These are phyloP conservation scores for Zaprionus kolodkinae DNA, from an alignment of 1,140 invertebrate genomes.

Conservation along the genomic window DNA sequence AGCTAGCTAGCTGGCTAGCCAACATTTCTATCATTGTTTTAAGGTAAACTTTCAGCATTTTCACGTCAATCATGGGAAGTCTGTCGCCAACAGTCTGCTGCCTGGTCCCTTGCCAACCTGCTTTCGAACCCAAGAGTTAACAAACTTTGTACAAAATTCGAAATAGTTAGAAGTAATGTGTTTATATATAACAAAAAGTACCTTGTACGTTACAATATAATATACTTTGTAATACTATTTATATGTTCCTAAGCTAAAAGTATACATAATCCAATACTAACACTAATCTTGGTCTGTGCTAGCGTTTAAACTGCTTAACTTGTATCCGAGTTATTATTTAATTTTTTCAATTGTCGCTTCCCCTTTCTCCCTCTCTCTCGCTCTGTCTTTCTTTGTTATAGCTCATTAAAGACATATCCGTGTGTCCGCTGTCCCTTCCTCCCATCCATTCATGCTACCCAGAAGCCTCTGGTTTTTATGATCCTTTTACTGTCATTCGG, in stretches of 20 bases:
- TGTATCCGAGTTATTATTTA: conserved; percentile 3
- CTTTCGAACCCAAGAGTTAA: conserved; percentile 2
- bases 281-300: conserved; percentile 50
- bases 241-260: neutral
- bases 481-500: conserved; percentile 56
- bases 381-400: neutral
- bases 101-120: neutral
- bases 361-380: neutral
- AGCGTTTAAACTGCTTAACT: conserved; percentile 42
- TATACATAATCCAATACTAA: conserved; percentile 5
- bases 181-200: too few species aligned
- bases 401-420: conserved; percentile 19
- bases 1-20: conserved; percentile 20
- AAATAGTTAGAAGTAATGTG: neutral
- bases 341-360: conserved; percentile 5
- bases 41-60: conserved; percentile 83
- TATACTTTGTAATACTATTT: neutral
- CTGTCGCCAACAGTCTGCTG: neutral
- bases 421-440: neutral
- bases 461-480: conserved; percentile 53
- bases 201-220: too few species aligned
- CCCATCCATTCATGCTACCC: conserved; percentile 20
- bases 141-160: neutral
- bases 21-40: conserved; percentile 78
- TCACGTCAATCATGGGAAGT: conserved; percentile 72